Conservation (phyloP, 2,888 invertebrate species). For the Torymus aiolomorphi region DNA sequence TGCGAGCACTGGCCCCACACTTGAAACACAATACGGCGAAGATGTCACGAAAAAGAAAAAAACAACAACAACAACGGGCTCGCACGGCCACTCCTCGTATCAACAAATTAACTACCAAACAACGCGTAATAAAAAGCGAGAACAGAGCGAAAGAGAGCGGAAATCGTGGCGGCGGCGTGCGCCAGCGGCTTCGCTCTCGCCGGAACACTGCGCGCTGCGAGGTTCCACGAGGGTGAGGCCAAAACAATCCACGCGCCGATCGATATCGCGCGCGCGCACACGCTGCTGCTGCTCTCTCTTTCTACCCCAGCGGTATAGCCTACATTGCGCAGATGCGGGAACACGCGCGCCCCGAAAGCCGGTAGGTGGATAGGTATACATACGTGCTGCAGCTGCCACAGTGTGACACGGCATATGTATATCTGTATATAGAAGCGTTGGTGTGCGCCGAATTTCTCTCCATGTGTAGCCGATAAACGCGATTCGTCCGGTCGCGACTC, state of each 20-base stretch:
- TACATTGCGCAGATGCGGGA: conserved; percentile 61
- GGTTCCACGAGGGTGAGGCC: conserved; percentile 47
- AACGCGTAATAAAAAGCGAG: too few relatives aligned
- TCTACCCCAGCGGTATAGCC: neutral
- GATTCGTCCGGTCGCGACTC: too few relatives aligned
- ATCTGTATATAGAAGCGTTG: too few relatives aligned
- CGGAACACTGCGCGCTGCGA: conserved; percentile 4
- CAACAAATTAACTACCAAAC: too few relatives aligned
- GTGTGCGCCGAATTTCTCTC: too few relatives aligned
- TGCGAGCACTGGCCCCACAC: conserved; percentile 99
- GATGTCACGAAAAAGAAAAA: too few relatives aligned
- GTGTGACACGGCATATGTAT: too few relatives aligned
- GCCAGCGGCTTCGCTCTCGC: neutral
- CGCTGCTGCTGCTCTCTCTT: too few relatives aligned
- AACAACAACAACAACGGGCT: too few relatives aligned
- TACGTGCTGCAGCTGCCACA: neutral
- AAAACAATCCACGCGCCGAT: conserved; percentile 60
- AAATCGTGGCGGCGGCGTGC: neutral
- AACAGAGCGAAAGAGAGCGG: too few relatives aligned
- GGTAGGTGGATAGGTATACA: neutral
- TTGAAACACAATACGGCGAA: conserved; percentile 63
- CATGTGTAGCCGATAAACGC: too few relatives aligned
- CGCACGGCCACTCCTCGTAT: too few relatives aligned
- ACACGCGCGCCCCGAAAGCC: conserved; percentile 7
- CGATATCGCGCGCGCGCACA: conserved; percentile 61